Conservation (phyloP, 2,113 vertebrate species). For the Macrotis lagotis region DNA sequence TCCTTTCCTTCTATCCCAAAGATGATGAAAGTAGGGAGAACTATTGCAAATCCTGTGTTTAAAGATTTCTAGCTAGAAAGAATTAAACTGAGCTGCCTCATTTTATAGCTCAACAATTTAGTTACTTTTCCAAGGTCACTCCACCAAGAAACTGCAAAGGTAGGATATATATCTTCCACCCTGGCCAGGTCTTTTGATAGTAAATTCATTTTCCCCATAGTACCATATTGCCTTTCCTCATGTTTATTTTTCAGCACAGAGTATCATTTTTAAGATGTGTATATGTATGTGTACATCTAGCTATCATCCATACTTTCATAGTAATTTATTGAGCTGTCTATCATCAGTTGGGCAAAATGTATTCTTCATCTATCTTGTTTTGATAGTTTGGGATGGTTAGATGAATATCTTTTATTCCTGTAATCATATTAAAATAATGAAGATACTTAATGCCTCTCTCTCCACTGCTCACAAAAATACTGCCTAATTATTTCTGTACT, state of each 20-base stretch:
- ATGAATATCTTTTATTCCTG: neutral
- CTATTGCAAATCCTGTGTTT: neutral
- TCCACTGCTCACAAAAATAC: neutral
- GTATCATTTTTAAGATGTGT: neutral
- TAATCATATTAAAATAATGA: neutral
- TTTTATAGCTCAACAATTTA: neutral
- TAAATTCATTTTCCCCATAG: neutral
- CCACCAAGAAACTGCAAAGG: neutral
- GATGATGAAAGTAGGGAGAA: neutral
- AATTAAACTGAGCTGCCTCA: neutral
- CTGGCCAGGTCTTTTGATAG: too few species aligned
- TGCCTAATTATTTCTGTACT: neutral
- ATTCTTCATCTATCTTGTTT: neutral
- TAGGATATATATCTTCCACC: neutral
- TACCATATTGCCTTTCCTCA: neutral
- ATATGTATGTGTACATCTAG: too few species aligned
- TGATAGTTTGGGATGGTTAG: neutral
- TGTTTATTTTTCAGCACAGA: neutral
- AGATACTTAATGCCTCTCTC: neutral
- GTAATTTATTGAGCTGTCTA: neutral
- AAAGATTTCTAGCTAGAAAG: neutral
- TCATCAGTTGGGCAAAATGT: neutral
- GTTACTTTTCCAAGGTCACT: neutral
- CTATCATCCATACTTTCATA: neutral
- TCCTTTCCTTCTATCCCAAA: conserved; percentile 32